Percentiles rank a stretch among this genome's conserved stretches.
These are phyloP conservation scores for Hiodon alosoides DNA, from an alignment of 2,113 vertebrate genomes.

Conservation along the genomic window DNA sequence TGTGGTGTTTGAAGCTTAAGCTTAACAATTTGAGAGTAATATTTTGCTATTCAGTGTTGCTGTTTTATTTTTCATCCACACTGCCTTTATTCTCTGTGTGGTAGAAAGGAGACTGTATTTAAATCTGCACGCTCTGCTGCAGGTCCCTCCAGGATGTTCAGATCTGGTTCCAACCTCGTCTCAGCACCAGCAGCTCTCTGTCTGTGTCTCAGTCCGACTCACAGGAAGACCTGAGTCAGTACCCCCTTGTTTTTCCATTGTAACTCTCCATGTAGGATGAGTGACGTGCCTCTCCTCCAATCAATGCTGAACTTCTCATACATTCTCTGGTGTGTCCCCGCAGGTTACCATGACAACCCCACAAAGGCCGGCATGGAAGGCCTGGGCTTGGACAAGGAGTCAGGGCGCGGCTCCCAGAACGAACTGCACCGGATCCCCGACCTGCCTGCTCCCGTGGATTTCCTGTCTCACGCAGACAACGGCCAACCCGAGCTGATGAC, in stretches of 20 bases:
- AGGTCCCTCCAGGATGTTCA: slow-evolving; percentile 93
- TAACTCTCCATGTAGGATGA: too few relatives aligned
- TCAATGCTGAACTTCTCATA: background rate
- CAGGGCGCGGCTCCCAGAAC: slow-evolving; percentile 72
- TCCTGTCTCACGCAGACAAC: slow-evolving; percentile 68
- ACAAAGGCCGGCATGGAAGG: slow-evolving; percentile 67
- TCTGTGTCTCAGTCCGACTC: slow-evolving; percentile 67
- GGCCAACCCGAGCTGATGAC: slow-evolving; percentile 93
- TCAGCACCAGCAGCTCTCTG: slow-evolving; percentile 57
- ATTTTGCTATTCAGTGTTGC: too few relatives aligned
- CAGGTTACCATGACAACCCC: slow-evolving; percentile 77
- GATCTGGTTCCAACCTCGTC: slow-evolving; percentile 87
- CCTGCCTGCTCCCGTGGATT: slow-evolving; percentile 80
- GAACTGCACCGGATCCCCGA: slow-evolving; percentile 79
- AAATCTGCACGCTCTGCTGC: slow-evolving; percentile 3
- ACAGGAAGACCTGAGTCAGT: slow-evolving; percentile 80
- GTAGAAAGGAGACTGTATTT: background rate
- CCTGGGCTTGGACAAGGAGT: slow-evolving; percentile 73
- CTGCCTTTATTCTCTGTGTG: background rate
- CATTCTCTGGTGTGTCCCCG: slow-evolving; percentile 3
- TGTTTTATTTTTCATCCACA: too few relatives aligned
- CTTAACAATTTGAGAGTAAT: too few relatives aligned
- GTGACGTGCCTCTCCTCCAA: too few relatives aligned
- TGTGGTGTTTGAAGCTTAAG: too few relatives aligned
- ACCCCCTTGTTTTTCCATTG: background rate